Evolutionary conservation across 1,140 invertebrate species (phyloP).

Genomic region (Philopotamus ludificatus): DNA sequence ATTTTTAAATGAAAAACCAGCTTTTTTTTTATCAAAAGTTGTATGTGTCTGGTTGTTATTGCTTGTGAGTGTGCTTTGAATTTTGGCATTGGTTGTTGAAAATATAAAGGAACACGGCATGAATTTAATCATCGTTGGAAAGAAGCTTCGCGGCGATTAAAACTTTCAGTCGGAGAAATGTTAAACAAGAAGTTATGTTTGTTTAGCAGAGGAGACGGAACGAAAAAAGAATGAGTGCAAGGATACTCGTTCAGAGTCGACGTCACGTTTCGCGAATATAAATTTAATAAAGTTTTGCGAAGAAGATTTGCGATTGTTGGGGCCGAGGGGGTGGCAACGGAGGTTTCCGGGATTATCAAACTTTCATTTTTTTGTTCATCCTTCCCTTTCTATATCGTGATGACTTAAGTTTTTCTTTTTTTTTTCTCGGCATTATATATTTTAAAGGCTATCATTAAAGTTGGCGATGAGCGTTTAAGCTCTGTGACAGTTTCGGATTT

Average conservation of each 20-base stretch:
- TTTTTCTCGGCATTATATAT: too few species aligned
- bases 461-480: slow-evolving; percentile 29
- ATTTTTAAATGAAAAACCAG: too few species aligned
- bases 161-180: slow-evolving; percentile 39
- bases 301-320: slow-evolving; percentile 34
- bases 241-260: slow-evolving; percentile 20
- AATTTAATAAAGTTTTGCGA: slow-evolving; percentile 34
- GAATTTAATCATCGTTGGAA: slow-evolving; percentile 39
- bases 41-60: too few species aligned
- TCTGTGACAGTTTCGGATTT: slow-evolving; percentile 36
- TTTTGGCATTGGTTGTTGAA: too few species aligned
- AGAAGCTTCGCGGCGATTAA: slow-evolving; percentile 36
- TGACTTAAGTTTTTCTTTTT: slow-evolving; percentile 37
- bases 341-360: slow-evolving; percentile 31
- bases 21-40: too few species aligned
- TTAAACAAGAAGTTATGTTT: slow-evolving; percentile 41
- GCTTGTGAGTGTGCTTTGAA: too few species aligned
- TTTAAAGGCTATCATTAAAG: slow-evolving; percentile 37
- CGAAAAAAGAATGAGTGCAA: slow-evolving; percentile 12
- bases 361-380: slow-evolving; percentile 26
- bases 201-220: slow-evolving; percentile 27
- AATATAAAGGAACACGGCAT: too few species aligned
- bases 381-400: slow-evolving; percentile 27
- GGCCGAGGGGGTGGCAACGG: background rate
- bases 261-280: slow-evolving; percentile 26